Conservation (phyloP, 2,888 invertebrate species). For the Penaeus monodon region DNA sequence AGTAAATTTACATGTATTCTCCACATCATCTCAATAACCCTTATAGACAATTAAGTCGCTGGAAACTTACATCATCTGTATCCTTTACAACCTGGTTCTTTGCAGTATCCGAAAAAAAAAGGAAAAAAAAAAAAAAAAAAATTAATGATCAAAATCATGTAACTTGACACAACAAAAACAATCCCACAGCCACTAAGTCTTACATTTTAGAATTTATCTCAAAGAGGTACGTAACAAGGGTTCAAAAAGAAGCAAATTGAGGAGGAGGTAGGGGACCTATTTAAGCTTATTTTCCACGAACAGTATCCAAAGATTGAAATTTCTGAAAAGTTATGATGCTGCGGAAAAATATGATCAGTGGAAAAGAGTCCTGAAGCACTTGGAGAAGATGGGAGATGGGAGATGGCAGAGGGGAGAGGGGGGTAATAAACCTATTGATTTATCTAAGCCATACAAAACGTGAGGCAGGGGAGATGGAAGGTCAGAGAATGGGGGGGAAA, state of each 20-base stretch:
- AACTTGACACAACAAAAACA: no score
- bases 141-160: not conserved
- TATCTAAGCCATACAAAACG: not conserved
- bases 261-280: not conserved
- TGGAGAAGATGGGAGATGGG: no score
- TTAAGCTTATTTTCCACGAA: no score
- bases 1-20: no score
- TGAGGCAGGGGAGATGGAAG: not conserved
- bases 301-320: no score
- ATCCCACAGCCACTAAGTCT: no score
- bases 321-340: no score
- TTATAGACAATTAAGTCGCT: no score
- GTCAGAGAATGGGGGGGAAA: not conserved
- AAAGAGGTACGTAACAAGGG: no score
- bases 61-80: constrained; percentile 59
- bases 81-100: constrained; percentile 69
- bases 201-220: not conserved
- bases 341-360: no score
- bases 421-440: not conserved
- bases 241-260: not conserved
- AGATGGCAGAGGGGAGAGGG: not conserved
- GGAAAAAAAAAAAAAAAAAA: constrained; percentile 24
- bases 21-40: not conserved
- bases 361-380: no score
- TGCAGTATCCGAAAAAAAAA: constrained; percentile 69